Base-by-base conservation (phyloP, 1,140 invertebrate species). In the Drosophila arawakana region DNA sequence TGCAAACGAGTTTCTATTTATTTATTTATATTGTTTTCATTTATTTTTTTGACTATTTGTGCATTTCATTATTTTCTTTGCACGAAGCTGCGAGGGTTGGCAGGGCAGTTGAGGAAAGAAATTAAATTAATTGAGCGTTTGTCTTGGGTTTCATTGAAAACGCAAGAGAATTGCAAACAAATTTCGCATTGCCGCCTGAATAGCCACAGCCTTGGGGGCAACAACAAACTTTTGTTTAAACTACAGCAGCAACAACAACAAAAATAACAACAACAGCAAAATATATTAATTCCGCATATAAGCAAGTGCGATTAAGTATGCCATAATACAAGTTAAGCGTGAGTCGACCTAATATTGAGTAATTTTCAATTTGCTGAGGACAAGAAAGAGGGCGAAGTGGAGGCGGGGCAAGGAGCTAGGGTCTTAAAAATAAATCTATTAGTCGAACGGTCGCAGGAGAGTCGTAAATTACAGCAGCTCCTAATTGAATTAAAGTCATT, bases 401-500 rank as follows among this genome's bases (percentile, higher is more conserved):
- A 25, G n/a, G 50, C 6, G n/a, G 34, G n/a, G 37, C 5, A 25
- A n/a, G 3, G 13, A 10, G 21, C 15, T 21, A 63, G 43, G 67
- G 66, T 71, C 63, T 65, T 69, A 74, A 74, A 80, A 80, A 80
- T 80, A 75, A 82, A 78, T 82, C 75, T 84, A 78, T 84, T 78
- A 80, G 68, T 58, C 58, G 49, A 46, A 67, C 39, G 49, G 50
- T 34, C 15, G 65, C 18, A 58, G 39, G 43, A 5, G 10, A 41
- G 41, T 68, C 68, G 76, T 80, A 83, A 88, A 88, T 88, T 88
- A 54, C 77, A 61, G 81, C 78, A 68, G 74, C 84, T 71, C 81
- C 83, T 88, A 88, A 88, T 88, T 88, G 83, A 88, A 88, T 88
- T 88, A 78, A 80, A 78, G 69, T 69, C 83, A 88, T 63, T 79